Conservation (phyloP, 2,797 vertebrate species). For the Halcyon chelicuti region DNA sequence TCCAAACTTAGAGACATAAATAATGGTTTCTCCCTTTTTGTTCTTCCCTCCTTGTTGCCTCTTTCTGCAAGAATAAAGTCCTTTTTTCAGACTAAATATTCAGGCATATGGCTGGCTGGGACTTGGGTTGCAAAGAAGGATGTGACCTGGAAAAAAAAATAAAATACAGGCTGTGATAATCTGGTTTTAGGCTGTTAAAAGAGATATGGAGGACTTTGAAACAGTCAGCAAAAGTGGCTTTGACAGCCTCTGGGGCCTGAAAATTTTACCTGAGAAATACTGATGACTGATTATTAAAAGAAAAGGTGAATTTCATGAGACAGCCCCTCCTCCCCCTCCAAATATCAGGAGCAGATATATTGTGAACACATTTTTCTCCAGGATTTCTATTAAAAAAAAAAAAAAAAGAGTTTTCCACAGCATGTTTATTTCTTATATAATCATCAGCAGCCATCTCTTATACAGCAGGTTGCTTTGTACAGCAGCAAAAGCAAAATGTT, state of each 20-base stretch:
- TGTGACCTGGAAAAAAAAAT: not conserved
- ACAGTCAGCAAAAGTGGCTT: not conserved
- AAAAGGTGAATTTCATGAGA: not conserved
- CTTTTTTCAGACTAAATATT: not conserved
- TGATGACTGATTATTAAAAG: not conserved
- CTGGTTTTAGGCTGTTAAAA: not conserved
- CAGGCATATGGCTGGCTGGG: not conserved
- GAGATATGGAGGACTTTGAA: not conserved
- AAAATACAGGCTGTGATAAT: not conserved
- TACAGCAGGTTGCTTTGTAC: not conserved
- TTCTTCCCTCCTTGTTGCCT: not conserved
- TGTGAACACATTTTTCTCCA: not conserved
- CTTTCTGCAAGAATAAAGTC: not conserved
- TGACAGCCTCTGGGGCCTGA: not conserved
- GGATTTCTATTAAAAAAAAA: not conserved
- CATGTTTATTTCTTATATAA: not conserved
- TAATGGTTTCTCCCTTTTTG: not conserved
- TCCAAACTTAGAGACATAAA: not conserved
- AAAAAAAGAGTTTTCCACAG: not conserved
- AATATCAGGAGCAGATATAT: not conserved
- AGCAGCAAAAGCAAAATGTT: not conserved
- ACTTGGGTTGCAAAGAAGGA: not conserved
- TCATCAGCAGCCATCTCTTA: not conserved
- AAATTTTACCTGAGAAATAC: conserved; percentile 4
- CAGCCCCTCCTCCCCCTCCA: not conserved